Percentiles rank a stretch among this genome's conserved stretches.
Evolutionary conservation across 2,797 vertebrate species (phyloP).

Genomic region (Lindbergichthys nudifrons): DNA sequence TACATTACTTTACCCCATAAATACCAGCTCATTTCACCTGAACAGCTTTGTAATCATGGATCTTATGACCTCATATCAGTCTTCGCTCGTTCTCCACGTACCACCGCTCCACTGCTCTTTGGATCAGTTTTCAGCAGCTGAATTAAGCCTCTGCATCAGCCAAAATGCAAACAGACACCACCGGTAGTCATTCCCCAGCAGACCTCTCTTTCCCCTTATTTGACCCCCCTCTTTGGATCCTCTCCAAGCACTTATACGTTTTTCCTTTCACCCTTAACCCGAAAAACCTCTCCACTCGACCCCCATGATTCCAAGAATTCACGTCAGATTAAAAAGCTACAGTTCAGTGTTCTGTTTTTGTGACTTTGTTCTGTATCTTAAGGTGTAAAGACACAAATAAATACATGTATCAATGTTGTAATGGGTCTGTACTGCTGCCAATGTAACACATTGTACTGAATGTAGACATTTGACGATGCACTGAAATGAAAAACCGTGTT

Average conservation of each 20-base stretch:
- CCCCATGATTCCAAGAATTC: neutral
- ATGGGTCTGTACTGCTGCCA: constrained; percentile 1
- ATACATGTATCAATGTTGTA: neutral
- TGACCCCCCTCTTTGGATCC: constrained; percentile 14
- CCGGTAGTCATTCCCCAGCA: constrained; percentile 18
- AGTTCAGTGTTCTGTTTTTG: neutral
- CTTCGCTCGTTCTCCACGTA: neutral
- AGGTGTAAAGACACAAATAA: neutral
- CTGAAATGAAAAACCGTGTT: constrained; percentile 32
- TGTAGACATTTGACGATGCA: constrained; percentile 12
- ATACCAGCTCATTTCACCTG: constrained; percentile 37
- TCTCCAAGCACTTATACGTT: constrained; percentile 36
- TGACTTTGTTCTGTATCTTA: neutral
- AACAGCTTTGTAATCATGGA: constrained; percentile 23
- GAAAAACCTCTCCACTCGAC: neutral
- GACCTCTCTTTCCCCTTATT: neutral
- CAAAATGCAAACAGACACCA: constrained; percentile 69
- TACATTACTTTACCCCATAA: constrained; percentile 14
- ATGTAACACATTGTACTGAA: neutral
- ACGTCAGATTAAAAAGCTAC: neutral
- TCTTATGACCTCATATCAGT: constrained; percentile 32
- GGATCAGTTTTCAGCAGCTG: constrained; percentile 11
- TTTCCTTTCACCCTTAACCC: constrained; percentile 30
- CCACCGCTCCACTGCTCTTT: constrained; percentile 4
- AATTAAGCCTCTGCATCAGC: constrained; percentile 13